These are phyloP conservation scores for Sylvilagus bachmani DNA, from an alignment of 2,113 vertebrate genomes.

Conservation along the genomic window DNA sequence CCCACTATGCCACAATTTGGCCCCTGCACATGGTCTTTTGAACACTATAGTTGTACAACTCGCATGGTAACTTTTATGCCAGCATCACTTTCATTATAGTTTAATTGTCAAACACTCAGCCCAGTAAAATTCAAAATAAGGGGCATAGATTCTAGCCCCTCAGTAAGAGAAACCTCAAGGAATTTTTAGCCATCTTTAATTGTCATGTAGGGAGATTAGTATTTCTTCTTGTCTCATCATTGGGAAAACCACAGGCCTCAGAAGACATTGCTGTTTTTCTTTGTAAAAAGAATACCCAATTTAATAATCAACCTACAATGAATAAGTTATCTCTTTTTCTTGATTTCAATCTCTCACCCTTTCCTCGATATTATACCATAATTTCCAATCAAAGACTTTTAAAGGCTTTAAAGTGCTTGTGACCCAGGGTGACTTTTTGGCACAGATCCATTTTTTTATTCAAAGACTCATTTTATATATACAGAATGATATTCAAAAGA, in stretches of 20 bases:
- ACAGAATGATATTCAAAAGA: not conserved
- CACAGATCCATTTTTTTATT: not conserved
- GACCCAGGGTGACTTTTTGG: not conserved
- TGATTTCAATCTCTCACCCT: not conserved
- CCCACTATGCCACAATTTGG: no score
- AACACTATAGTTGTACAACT: not conserved
- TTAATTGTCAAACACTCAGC: not conserved
- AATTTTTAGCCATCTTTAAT: not conserved
- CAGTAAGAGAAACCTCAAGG: not conserved
- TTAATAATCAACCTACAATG: conserved; percentile 1
- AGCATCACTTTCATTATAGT: not conserved
- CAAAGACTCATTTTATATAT: not conserved
- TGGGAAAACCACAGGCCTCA: not conserved
- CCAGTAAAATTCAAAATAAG: not conserved
- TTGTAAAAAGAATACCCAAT: not conserved
- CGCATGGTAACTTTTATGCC: not conserved
- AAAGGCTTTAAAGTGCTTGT: not conserved
- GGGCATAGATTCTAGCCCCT: not conserved
- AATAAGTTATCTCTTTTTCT: not conserved
- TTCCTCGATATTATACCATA: not conserved
- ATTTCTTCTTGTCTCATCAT: not conserved
- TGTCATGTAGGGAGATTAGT: accelerated
- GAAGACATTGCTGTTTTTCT: not conserved
- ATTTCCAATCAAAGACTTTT: not conserved
- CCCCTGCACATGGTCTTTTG: not conserved